Evolutionary conservation across 2,888 invertebrate genomes (phyloP).

Genomic region (Andrena camellia): DNA sequence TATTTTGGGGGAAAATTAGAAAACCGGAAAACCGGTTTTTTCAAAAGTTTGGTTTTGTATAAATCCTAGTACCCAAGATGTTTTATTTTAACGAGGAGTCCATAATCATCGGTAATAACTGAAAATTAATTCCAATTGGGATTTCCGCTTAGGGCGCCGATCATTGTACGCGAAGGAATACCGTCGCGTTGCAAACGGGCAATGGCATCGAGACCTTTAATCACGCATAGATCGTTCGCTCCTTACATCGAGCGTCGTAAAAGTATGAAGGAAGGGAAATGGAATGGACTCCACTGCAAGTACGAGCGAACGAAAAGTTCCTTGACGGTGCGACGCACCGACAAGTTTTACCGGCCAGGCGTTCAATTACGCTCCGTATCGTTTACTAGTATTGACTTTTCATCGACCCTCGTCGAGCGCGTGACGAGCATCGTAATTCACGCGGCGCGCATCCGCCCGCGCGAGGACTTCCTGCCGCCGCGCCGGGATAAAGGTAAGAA

Average conservation of each 20-base stretch:
- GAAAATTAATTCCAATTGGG: no score
- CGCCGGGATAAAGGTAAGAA: neutral
- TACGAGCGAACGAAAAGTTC: constrained; percentile 32
- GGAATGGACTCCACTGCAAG: constrained; percentile 18
- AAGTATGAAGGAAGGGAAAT: neutral
- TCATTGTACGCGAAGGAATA: neutral
- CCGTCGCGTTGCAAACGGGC: neutral
- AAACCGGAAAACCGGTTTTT: no score
- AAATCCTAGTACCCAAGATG: no score
- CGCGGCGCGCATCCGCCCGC: neutral
- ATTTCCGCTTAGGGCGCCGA: no score
- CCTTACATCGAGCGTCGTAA: neutral
- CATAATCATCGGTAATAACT: no score
- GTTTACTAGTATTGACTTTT: constrained; percentile 48
- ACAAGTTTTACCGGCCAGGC: constrained; percentile 42
- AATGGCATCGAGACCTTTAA: neutral
- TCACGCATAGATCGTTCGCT: neutral
- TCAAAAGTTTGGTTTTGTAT: no score
- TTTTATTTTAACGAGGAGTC: no score
- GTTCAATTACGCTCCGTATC: constrained; percentile 45
- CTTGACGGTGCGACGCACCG: constrained; percentile 10
- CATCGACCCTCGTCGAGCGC: constrained; percentile 22
- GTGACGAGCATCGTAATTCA: constrained; percentile 33
- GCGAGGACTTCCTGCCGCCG: neutral
- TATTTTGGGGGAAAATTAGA: no score